Conservation (phyloP, 2,888 invertebrate genomes). For the Ramazzottius varieornatus region DNA sequence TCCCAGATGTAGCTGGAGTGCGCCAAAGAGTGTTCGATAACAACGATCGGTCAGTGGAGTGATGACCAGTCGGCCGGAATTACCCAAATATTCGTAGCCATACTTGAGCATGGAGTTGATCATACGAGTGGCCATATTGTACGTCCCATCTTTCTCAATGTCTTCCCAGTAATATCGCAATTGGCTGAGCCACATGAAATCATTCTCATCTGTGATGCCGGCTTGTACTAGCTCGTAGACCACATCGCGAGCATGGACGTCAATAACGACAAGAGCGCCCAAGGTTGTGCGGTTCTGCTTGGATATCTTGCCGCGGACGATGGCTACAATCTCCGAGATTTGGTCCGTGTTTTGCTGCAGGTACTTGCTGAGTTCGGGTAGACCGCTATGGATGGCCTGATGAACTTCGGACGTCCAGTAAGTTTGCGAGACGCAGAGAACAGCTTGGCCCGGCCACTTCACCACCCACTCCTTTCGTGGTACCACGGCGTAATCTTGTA, state of each 20-base stretch:
- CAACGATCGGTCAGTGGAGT: slow-evolving; percentile 27
- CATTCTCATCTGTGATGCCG: slow-evolving; percentile 19
- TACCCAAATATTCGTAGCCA: slow-evolving; percentile 27
- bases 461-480: slow-evolving; percentile 23
- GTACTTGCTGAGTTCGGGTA: slow-evolving; percentile 32
- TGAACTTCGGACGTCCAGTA: slow-evolving; percentile 22
- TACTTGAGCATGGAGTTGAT: slow-evolving; percentile 26
- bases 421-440: slow-evolving; percentile 21
- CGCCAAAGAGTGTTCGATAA: slow-evolving; percentile 26
- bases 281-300: slow-evolving; percentile 63
- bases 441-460: slow-evolving; percentile 27
- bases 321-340: slow-evolving; percentile 50
- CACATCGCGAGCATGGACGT: slow-evolving; percentile 32
- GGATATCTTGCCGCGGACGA: slow-evolving; percentile 34
- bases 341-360: slow-evolving; percentile 43
- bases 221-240: slow-evolving; percentile 17
- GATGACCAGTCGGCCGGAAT: slow-evolving; percentile 26
- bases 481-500: slow-evolving; percentile 39
- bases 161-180: slow-evolving; percentile 27
- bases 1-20: slow-evolving; percentile 25
- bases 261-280: slow-evolving; percentile 56
- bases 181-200: slow-evolving; percentile 26
- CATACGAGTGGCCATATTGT: slow-evolving; percentile 25
- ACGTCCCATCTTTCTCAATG: slow-evolving; percentile 8
- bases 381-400: background rate